Percentiles rank a stretch among this genome's conserved stretches.
Evolutionary conservation across 2,888 invertebrate genomes (phyloP).

Genomic region (Elaeidobius kamerunicus): DNA sequence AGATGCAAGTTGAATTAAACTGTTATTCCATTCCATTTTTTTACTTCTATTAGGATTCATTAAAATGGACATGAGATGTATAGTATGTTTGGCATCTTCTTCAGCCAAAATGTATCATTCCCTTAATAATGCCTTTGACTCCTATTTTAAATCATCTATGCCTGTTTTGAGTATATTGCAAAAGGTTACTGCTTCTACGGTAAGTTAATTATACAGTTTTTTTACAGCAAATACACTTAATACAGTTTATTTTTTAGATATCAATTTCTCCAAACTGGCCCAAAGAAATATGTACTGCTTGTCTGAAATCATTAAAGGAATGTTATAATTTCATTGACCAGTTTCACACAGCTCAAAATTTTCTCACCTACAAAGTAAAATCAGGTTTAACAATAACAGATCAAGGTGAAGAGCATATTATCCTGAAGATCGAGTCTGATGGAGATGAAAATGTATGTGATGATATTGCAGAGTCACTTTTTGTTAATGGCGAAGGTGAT

Average conservation of each 20-base stretch:
- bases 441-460: no score
- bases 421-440: no score
- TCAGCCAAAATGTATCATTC: slow-evolving; percentile 12
- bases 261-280: not conserved
- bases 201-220: slow-evolving; percentile 1
- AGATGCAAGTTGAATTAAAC: no score
- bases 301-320: slow-evolving; percentile 4
- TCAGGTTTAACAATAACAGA: no score
- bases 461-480: no score
- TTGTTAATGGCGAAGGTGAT: no score
- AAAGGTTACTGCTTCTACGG: slow-evolving; percentile 1
- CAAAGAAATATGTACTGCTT: slow-evolving; percentile 10
- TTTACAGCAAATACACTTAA: not conserved
- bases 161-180: slow-evolving; percentile 1
- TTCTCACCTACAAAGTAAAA: no score
- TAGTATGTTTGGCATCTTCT: slow-evolving; percentile 4
- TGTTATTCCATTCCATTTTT: no score
- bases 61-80: slow-evolving; percentile 11
- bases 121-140: slow-evolving; percentile 1
- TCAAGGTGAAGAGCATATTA: no score
- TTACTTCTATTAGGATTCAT: no score
- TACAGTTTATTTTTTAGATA: slow-evolving; percentile 2
- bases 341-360: slow-evolving; percentile 1
- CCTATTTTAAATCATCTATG: not conserved
- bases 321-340: slow-evolving; percentile 6